A percentile compares a stretch with the other conserved stretches of the same genome.
Evolutionary conservation across 2,113 vertebrate genomes (phyloP).

Genomic region (Tupaia tana): DNA sequence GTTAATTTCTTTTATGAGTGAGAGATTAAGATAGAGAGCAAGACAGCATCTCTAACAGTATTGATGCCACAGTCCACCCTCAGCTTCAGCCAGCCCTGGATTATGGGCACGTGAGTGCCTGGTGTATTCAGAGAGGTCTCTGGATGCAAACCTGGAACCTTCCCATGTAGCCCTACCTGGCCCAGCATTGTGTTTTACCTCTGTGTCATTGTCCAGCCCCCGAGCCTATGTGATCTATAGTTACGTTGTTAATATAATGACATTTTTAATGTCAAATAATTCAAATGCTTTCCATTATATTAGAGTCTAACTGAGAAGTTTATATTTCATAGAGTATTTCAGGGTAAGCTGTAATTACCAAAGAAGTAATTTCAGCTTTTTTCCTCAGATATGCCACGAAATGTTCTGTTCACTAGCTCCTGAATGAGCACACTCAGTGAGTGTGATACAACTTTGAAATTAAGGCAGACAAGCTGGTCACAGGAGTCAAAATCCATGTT

Average conservation of each 20-base stretch:
- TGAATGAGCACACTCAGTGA: not conserved
- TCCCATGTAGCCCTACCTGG: too few relatives aligned
- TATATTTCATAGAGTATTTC: not conserved
- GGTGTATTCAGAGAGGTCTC: too few relatives aligned
- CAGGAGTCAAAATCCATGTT: not conserved
- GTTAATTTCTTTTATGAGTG: too few relatives aligned
- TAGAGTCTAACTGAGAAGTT: constrained; percentile 24
- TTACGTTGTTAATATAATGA: not conserved
- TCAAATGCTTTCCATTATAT: constrained; percentile 14
- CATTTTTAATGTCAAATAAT: not conserved
- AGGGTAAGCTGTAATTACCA: not conserved
- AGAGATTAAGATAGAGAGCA: too few relatives aligned
- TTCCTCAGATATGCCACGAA: not conserved
- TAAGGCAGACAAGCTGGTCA: not conserved
- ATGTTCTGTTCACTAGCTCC: not conserved
- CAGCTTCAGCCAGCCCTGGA: too few relatives aligned
- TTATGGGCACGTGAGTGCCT: too few relatives aligned
- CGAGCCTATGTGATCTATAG: not conserved
- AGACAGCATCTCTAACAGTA: too few relatives aligned
- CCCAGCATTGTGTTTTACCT: too few relatives aligned
- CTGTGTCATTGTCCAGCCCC: too few relatives aligned
- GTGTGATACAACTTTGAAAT: not conserved
- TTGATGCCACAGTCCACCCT: too few relatives aligned
- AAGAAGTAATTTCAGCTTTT: constrained; percentile 4
- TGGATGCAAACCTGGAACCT: too few relatives aligned